Evolutionary conservation across 2,888 invertebrate genomes (phyloP), one percentile per base, ranked within the genome.

Genomic region (Lithophane semibrunnea): DNA sequence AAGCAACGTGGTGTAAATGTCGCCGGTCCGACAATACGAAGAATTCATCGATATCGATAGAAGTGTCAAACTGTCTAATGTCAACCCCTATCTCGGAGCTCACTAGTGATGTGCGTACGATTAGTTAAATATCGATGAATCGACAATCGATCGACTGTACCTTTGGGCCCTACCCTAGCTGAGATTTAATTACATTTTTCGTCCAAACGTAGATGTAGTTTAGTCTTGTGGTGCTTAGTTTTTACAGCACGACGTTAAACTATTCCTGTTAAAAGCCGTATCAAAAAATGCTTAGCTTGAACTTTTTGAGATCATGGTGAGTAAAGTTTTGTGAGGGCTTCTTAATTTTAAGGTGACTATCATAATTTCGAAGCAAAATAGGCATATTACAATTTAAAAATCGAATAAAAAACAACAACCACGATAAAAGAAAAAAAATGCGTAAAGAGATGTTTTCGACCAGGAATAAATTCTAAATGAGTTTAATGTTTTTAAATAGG

Each of bases 171-270:
- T 90, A 89, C 90, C 89, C 92, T 94, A 94, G 94, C 91, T 91
- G 89, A 92, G 89, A 90, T 92, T 92, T 93, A 92, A 93, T 94
- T 93, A 94, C 88, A 93, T 93, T 91, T 94, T 95, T 96, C 96
- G 96, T 96, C 96, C 96, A 96, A 94, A 90, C 80, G 94, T 95
- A 95, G 96, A 88, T 81, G 94, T 96, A 96, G 96, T 86, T 88
- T 91, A 91, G 87, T 88, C 87, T 88, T 88, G 84, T 87, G 91
- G 93, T 93, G 94, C 94, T 94, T 95, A 94, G 93, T 93, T 94
- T 94, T 94, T 90, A 93, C 93, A 92, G 89, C 92, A 92, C 92
- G 83, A 72, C 80, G 70, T 75, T 76, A 80, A 72, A 85, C 82
- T 84, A 64, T 67, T 87, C 74, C 75, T 69, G 71, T 88, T 82